Base-by-base conservation (phyloP, 2,888 invertebrate genomes). In the Drosophila anomalata region DNA sequence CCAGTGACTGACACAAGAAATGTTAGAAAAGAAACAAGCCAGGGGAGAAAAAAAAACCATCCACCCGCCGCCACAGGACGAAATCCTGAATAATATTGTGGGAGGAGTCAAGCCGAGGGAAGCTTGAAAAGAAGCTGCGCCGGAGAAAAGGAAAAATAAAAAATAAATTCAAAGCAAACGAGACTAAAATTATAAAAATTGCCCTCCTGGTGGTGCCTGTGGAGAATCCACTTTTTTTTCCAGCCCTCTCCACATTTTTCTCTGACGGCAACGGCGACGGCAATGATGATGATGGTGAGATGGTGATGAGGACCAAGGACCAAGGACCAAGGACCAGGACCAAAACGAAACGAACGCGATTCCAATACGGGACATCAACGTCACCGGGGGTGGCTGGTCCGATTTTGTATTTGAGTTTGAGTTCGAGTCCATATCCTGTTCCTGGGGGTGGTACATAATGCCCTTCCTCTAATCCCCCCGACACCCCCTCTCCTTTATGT, bases 141-240 rank as follows among this genome's bases (percentile, higher is more conserved):
- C 42, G 67, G 58, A 46, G 58, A 70, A 39, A 67, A 51, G 56
- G 67, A 62, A 73, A 84, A 84, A 84, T 82, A 76, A 78, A 79
- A 83, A 85, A 83, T 88, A 88, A 87, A 88, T 87, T 88, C 79
- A 87, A 79, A 79, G 84, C 86, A 89, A 88, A 89, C 88, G 88
- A 88, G 89, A 88, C 89, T 89, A 82, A 88, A 88, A 88, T 89
- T 89, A 88, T 88, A 87, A 89, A 89, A 87, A 88, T 88, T 87
- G 88, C 87, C 87, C 85, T 88, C 81, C 82, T 78, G 85, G 80
- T 77, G 68, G 75, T 71, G 72, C 66, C 71, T 29, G 63, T 53
- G 68, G 78, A 76, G 76, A 77, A 72, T 78, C 74, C 73, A 69
- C 78, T 60, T 54, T 44, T 44, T 44, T 44, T 4, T 6, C 2